Base-by-base conservation (phyloP, 2,888 invertebrate species). In the Julus scandinavius region DNA sequence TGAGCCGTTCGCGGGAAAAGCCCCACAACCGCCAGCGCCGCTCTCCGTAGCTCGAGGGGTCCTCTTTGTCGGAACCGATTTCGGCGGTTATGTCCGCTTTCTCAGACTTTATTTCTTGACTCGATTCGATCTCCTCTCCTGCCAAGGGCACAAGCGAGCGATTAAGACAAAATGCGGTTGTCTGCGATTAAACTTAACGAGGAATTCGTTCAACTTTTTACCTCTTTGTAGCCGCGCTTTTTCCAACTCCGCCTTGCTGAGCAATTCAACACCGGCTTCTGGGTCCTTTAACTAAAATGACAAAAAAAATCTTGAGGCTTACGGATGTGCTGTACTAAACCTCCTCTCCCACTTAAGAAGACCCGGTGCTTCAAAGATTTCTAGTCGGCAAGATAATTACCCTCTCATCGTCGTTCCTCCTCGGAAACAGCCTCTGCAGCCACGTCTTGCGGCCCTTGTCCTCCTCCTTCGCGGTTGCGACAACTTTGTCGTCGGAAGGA, bases 231-330 rank as follows among this genome's bases (percentile, higher is more conserved):
- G 20, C 29, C 72, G 72, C 3, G 72, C 72, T 72, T 72, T 72
- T 20, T 72, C 72, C 72, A 72, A 72, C 2, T 72, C 72, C 2
- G 72, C 72, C 20, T 72, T 72, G 29, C 29, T 72, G 15, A 88
- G 50, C 45, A 88, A 49, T 49, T 84, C 83, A 20, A 40, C 84
- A 9, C 72, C 72, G 13, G 88, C 88, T 20, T 88, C 88, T 11
- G 88, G 88, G 20, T 88, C 88, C n/a, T 63, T 88, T 17, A 38
- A 9, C 88, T n/a, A 29, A 29, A 29, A 29, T 29, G 29, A 29
- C 29, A 29, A 29, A 29, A 29, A 29, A 29, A 29, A n/a, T n/a
- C n/a, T n/a, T n/a, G n/a, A n/a, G n/a, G n/a, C n/a, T n/a, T n/a
- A n/a, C n/a, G n/a, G n/a, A n/a, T n/a, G n/a, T n/a, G n/a, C n/a